Percentiles rank a stretch among this genome's conserved stretches.
phyloP scores from a whole-genome alignment of 2,113 vertebrate genomes.

The Carlito syrichta region DNA sequence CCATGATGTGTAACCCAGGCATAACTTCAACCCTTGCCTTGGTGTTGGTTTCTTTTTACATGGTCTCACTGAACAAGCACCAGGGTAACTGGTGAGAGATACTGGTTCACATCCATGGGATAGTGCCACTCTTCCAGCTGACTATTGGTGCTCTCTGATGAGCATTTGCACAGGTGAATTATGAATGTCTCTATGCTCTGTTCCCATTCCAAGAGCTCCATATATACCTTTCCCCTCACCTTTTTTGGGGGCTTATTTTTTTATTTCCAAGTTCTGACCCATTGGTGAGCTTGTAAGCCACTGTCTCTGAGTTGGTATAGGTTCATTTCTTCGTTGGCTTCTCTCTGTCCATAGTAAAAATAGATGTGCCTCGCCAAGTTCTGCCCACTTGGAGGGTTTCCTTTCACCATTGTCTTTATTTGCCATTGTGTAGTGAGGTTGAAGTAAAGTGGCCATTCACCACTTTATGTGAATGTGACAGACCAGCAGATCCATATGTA shows the following conservation, averaged over 20 bases:
- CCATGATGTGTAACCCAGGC: background rate
- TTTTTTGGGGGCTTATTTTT: no score
- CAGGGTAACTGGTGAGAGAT: background rate
- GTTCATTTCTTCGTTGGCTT: background rate
- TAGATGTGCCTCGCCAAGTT: background rate
- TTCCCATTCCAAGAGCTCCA: background rate
- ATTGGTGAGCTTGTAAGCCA: background rate
- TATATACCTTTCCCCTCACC: background rate
- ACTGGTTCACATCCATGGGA: rapidly evolving
- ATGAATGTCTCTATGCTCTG: background rate
- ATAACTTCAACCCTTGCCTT: no score
- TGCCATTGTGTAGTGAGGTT: background rate
- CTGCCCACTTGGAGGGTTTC: background rate
- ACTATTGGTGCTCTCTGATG: background rate
- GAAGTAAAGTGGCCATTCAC: background rate
- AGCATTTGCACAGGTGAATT: background rate
- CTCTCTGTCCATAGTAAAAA: background rate
- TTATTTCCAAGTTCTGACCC: background rate
- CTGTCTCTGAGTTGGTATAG: background rate
- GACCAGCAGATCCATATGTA: background rate
- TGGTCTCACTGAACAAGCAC: background rate
- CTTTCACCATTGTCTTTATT: background rate
- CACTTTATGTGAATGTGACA: background rate
- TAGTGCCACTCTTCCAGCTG: background rate
- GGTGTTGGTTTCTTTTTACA: background rate